These are phyloP conservation scores for Nasonia giraulti DNA, from an alignment of 1,140 invertebrate genomes.

Conservation along the genomic window DNA sequence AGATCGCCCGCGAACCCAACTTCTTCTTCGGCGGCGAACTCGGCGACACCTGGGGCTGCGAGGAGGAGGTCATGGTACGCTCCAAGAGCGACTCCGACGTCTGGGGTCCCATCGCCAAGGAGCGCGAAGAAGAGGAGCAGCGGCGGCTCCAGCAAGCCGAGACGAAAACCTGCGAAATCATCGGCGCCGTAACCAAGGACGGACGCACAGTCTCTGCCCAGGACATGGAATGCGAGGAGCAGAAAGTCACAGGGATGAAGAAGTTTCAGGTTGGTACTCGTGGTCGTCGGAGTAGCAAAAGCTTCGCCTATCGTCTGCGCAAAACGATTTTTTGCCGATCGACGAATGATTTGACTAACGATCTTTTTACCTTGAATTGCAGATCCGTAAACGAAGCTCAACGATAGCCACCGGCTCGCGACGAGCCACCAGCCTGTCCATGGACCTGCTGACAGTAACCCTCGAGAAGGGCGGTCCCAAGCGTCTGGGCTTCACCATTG, in stretches of 20 bases:
- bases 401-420: slow-evolving; percentile 50
- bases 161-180: slow-evolving; percentile 51
- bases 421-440: slow-evolving; percentile 62
- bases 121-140: background rate
- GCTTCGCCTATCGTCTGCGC: background rate
- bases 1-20: slow-evolving; percentile 50
- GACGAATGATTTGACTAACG: background rate
- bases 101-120: slow-evolving; percentile 54
- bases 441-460: slow-evolving; percentile 65
- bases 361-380: background rate
- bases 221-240: slow-evolving; percentile 43
- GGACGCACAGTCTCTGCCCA: slow-evolving; percentile 39
- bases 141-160: background rate
- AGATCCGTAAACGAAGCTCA: slow-evolving; percentile 60
- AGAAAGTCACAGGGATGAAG: slow-evolving; percentile 69
- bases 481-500: slow-evolving; percentile 85
- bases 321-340: background rate
- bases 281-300: no score
- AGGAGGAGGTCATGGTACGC: slow-evolving; percentile 51
- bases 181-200: slow-evolving; percentile 58
- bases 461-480: slow-evolving; percentile 79
- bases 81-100: slow-evolving; percentile 64
- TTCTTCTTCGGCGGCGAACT: slow-evolving; percentile 56
- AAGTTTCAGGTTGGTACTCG: slow-evolving; percentile 65
- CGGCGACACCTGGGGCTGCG: slow-evolving; percentile 60